Evolutionary conservation across 1,140 invertebrate species (phyloP), one percentile per base, ranked within the genome.

Genomic region (Vollenhovia emeryi): DNA sequence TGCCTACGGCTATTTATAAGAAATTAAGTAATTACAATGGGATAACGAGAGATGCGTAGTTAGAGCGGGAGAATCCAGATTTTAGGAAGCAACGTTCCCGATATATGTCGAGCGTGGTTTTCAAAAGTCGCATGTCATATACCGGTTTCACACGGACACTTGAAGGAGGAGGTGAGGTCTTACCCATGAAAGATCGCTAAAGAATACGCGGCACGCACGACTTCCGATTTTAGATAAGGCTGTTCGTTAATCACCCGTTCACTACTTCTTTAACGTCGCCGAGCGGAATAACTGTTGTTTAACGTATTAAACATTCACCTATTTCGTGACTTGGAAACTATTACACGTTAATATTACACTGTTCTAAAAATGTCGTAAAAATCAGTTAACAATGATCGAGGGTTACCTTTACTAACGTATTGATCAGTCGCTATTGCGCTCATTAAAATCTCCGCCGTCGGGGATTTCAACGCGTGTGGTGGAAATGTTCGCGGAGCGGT

Each of bases 151-250:
- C n/a, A 48, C 6, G n/a, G 15, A 80, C 1, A 30, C 33, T 57
- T 11, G 11, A 30, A 52, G 33, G 3, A 43, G 24, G 6, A 43
- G 24, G 15, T n/a, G n/a, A n/a, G 11, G 13, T 21, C 6, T n/a
- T n/a, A 30, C 18, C 1, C 11, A 8, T 52, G 36, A 40, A 69
- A 33, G 2, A 45, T 76, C 55, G 3, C 8, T 36, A 66, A 27
- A 78, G 3, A 71, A 80, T 57, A 21, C 13, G n/a, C 40, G 78
- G 71, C 2, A 71, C 36, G 66, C 66, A 82, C 50, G 66, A 73
- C 50, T 82, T 73, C 21, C 50, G 50, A 82, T 82, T 82, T 33
- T 59, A 59, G 50, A 45, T 71, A 73, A 80, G 3, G 1, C n/a
- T 11, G 5, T 68, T 43, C 15, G 40, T 24, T 69, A 59, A 71